phyloP scores from a whole-genome alignment of 2,888 invertebrate species.

The Drosophila lutescens region DNA sequence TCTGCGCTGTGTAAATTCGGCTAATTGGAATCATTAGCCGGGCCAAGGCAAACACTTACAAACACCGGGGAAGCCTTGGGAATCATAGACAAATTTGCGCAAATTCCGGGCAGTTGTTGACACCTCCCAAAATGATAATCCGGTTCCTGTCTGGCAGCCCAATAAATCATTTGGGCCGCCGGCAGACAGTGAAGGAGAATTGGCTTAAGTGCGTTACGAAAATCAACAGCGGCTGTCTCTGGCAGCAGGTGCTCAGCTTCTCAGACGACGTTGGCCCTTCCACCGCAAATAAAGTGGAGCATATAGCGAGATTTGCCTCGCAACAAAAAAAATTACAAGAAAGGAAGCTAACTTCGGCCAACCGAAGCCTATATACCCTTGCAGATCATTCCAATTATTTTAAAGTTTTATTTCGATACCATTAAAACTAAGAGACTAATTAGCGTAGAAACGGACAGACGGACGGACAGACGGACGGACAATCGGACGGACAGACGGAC shows the following conservation, averaged over 20 bases:
- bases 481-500: too few species aligned
- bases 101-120: constrained; percentile 68
- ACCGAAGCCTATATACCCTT: too few species aligned
- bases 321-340: background rate
- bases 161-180: constrained; percentile 72
- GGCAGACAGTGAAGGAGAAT: constrained; percentile 55
- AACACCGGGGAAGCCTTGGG: constrained; percentile 29
- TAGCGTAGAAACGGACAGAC: too few species aligned
- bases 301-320: constrained; percentile 53
- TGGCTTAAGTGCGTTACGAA: constrained; percentile 77
- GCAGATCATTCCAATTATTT: too few species aligned
- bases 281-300: constrained; percentile 37
- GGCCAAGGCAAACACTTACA: constrained; percentile 38
- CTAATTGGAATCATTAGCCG: constrained; percentile 72
- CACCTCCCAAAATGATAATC: constrained; percentile 60
- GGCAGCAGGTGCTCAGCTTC: constrained; percentile 75
- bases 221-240: constrained; percentile 72
- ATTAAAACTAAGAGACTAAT: too few species aligned
- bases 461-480: too few species aligned
- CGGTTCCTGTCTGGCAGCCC: constrained; percentile 53
- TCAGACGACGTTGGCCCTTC: constrained; percentile 30
- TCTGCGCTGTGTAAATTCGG: constrained; percentile 45
- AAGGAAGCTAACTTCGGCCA: too few species aligned
- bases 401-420: too few species aligned
- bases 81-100: constrained; percentile 73